These are phyloP conservation scores for Urocitellus parryii DNA, from an alignment of 2,113 vertebrate genomes.

Conservation along the genomic window DNA sequence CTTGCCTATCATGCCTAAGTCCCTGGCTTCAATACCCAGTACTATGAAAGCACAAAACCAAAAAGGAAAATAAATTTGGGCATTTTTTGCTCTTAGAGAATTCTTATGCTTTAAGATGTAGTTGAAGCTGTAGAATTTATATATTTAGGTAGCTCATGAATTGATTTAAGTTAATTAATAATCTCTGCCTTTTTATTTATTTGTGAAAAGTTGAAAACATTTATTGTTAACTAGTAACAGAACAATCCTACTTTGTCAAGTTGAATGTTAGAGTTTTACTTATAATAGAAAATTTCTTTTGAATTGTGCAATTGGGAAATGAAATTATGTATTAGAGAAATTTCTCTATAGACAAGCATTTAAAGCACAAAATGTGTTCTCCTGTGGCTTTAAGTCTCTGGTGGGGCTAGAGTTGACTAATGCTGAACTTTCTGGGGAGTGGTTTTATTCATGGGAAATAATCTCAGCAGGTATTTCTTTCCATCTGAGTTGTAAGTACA, in stretches of 20 bases:
- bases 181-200: constrained; percentile 69
- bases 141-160: neutral
- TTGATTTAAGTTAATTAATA: constrained; percentile 59
- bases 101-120: constrained; percentile 54
- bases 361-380: neutral
- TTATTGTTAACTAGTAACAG: constrained; percentile 6
- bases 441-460: constrained; percentile 23
- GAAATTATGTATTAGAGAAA: constrained; percentile 54
- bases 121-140: constrained; percentile 9
- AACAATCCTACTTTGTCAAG: constrained; percentile 19
- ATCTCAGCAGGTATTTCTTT: constrained; percentile 10
- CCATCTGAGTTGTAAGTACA: neutral
- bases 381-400: neutral
- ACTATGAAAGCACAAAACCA: no score
- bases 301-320: constrained; percentile 43
- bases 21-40: no score
- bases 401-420: neutral
- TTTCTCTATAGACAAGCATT: constrained; percentile 25
- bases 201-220: constrained; percentile 44
- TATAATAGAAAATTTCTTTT: constrained; percentile 50
- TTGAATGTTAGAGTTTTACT: constrained; percentile 25
- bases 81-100: neutral
- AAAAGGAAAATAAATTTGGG: constrained; percentile 34
- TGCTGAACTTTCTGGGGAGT: neutral
- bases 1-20: no score